These are phyloP conservation scores for Pammene aurita DNA, from an alignment of 2,888 invertebrate genomes.

Conservation along the genomic window DNA sequence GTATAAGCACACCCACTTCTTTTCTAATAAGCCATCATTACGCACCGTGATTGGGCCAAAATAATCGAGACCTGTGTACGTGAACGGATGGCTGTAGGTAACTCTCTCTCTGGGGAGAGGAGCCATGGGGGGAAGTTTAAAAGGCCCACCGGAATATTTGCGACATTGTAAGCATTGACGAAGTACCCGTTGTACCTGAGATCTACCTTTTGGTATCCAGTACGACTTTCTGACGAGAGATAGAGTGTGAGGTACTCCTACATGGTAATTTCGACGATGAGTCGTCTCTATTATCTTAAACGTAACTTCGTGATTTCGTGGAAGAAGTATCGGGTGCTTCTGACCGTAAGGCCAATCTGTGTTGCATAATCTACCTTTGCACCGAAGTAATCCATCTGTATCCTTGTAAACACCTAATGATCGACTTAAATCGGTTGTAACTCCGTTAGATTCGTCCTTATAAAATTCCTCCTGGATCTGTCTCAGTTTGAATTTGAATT, in stretches of 20 bases:
- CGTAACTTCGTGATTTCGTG: conserved; percentile 8
- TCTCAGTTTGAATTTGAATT: not conserved
- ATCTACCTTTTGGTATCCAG: conserved; percentile 36
- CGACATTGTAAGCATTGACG: conserved; percentile 2
- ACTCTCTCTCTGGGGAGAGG: conserved; percentile 3
- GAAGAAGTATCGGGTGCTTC: conserved; percentile 9
- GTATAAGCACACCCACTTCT: conserved; percentile 16
- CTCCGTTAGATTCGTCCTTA: not conserved
- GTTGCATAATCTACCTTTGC: conserved; percentile 6
- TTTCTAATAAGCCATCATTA: not conserved
- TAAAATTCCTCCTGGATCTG: not conserved
- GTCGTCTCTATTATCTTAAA: not conserved
- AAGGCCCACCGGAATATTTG: conserved; percentile 1
- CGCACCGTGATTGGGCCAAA: conserved; percentile 9
- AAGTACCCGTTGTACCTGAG: conserved; percentile 26
- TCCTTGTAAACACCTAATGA: conserved; percentile 7
- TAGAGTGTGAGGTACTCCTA: conserved; percentile 28
- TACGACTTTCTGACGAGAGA: conserved; percentile 13
- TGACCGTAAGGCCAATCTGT: conserved; percentile 8
- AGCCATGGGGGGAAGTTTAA: conserved; percentile 1
- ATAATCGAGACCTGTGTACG: conserved; percentile 17
- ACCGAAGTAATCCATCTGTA: conserved; percentile 3
- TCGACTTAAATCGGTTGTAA: not conserved
- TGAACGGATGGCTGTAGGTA: conserved; percentile 2
- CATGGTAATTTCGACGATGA: conserved; percentile 14